Percentiles rank a stretch among this genome's conserved stretches.
Conservation (phyloP, 2,797 vertebrate genomes). For the Siniperca obscura region DNA sequence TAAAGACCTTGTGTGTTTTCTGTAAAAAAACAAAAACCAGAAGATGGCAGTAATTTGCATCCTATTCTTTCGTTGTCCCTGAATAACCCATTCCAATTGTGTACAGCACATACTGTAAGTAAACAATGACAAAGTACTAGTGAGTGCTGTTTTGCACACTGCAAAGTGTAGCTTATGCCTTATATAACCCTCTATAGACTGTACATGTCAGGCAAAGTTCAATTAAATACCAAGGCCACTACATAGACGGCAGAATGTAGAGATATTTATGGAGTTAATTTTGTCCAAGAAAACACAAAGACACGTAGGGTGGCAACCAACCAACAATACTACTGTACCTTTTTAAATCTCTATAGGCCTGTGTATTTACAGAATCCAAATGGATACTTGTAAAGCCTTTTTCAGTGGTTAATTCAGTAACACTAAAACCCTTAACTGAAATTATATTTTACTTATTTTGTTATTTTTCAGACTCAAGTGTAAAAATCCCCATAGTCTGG, state of each 20-base stretch:
- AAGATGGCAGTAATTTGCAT: constrained; percentile 35
- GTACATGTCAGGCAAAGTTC: not conserved
- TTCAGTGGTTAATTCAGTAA: not conserved
- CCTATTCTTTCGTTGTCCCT: not conserved
- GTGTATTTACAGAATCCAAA: not conserved
- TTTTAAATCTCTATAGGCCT: not conserved
- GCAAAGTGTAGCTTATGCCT: not conserved
- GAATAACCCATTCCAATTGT: not conserved
- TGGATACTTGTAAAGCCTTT: not conserved
- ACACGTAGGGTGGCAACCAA: not conserved
- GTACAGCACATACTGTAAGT: not conserved
- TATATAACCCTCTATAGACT: not conserved
- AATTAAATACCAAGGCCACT: not conserved
- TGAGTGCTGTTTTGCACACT: not conserved
- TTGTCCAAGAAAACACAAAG: not conserved
- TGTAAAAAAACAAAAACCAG: constrained; percentile 13
- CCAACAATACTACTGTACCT: not conserved
- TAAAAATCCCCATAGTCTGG: constrained; percentile 83
- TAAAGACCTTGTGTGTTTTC: not conserved
- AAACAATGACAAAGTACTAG: not conserved
- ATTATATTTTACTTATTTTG: not conserved
- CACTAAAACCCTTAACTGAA: not conserved
- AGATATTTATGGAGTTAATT: not conserved
- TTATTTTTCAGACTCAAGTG: constrained; percentile 77
- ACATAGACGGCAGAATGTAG: not conserved